These are phyloP conservation scores for Barnardius zonarius DNA, from an alignment of 2,113 vertebrate species.

Conservation along the genomic window DNA sequence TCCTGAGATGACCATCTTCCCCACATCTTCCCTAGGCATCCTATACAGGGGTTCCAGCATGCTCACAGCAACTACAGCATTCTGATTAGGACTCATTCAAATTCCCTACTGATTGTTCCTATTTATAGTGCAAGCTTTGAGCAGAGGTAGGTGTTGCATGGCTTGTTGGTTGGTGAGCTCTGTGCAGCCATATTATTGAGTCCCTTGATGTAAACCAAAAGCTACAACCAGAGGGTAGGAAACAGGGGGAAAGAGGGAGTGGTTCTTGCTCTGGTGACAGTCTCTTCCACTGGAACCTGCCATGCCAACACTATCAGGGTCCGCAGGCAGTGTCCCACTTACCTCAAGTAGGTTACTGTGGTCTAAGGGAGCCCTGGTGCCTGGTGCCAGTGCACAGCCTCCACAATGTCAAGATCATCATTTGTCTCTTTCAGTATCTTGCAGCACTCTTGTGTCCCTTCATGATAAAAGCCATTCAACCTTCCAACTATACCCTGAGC, in stretches of 20 bases:
- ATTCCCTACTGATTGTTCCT: neutral
- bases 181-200: neutral
- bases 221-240: neutral
- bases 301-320: accelerated
- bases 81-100: neutral
- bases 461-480: neutral
- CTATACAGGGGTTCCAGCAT: neutral
- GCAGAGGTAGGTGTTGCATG: neutral
- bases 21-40: neutral
- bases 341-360: neutral
- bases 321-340: neutral
- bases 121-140: neutral
- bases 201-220: neutral
- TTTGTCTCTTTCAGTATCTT: neutral
- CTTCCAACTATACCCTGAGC: neutral
- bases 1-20: neutral
- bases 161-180: neutral
- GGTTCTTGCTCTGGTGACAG: neutral
- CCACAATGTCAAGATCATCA: accelerated
- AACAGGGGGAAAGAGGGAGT: neutral
- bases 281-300: neutral
- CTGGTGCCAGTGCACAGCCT: neutral
- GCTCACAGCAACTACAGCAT: neutral
- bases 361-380: neutral
- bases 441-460: neutral